phyloP scores from a whole-genome alignment of 2,888 invertebrate genomes.

The Chesias legatella region DNA sequence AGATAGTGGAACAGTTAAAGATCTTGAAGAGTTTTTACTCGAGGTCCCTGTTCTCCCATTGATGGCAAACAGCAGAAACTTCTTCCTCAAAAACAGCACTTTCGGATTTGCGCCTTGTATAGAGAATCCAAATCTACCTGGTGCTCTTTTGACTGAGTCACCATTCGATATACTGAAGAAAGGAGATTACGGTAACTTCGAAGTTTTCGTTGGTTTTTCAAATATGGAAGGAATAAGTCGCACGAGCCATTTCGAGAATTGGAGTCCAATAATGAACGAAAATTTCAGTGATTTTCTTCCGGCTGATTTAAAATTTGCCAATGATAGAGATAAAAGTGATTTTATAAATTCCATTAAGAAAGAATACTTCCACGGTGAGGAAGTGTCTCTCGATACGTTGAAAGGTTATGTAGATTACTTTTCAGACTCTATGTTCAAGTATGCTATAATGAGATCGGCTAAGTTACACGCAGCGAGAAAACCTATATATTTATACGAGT shows the following conservation, averaged over 20 bases:
- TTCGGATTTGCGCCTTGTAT: conserved; percentile 70
- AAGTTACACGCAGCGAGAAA: conserved; percentile 48
- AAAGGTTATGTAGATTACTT: conserved; percentile 62
- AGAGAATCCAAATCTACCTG: conserved; percentile 50
- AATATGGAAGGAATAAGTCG: conserved; percentile 72
- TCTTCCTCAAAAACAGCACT: conserved; percentile 61
- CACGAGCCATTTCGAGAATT: conserved; percentile 50
- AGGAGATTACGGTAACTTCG: conserved; percentile 47
- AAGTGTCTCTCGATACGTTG: conserved; percentile 44
- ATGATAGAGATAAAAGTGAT: conserved; percentile 38
- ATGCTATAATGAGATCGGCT: conserved; percentile 58
- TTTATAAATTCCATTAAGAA: conserved; percentile 46
- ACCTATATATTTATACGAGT: conserved; percentile 63
- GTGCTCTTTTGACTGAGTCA: conserved; percentile 60
- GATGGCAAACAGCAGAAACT: conserved; percentile 54
- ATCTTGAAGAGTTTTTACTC: conserved; percentile 62
- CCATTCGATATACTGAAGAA: conserved; percentile 55
- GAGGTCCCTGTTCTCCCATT: conserved; percentile 44
- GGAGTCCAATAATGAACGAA: conserved; percentile 64
- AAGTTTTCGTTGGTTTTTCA: conserved; percentile 58
- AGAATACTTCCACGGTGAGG: conserved; percentile 55
- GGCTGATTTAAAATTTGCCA: conserved; percentile 54
- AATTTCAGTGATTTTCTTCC: conserved; percentile 62
- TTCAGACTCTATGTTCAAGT: conserved; percentile 69
- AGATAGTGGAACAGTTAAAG: conserved; percentile 51